Evolutionary conservation across 2,113 vertebrate species (phyloP), one percentile per base, ranked within the genome.

Genomic region (Anarhynchus alexandrinus): DNA sequence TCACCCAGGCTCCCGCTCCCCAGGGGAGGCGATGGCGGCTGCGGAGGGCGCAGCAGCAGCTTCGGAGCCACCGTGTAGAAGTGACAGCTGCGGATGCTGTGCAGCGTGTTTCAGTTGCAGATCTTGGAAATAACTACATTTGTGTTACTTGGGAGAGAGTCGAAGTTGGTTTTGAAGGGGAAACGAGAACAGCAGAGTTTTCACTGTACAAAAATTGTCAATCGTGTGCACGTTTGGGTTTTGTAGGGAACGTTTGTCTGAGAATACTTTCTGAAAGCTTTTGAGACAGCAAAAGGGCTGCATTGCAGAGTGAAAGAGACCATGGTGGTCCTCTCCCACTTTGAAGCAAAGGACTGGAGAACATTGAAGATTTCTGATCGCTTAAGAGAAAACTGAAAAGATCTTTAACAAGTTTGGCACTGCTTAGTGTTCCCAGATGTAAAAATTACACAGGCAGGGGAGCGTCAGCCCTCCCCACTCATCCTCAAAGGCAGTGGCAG

Each of bases 181-280:
- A 58, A 42, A 15, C 2, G 11, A 6, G 22, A 65, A 12, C n/a
- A 18, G 38, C 54, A 2, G 10, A 5, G 10, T 9, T 43, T 40
- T 13, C 47, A 9, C 13, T 13, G 13, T 25, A 4, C 20, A 4
- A 17, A 45, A 15, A 45, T 18, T 45, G 45, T 45, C 18, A 19
- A 6, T 11, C 27, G n/a, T 2, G 22, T 17, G 25, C 8, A 0
- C 1, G 20, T 9, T 17, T 27, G 47, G 34, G 34, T 4, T 72
- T 43, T 27, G 36, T 29, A 18, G 3, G 1, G 20, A n/a, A 25
- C 11, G 3, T 10, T 20, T 23, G 27, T 49, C n/a, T 1, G 10
- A 38, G 47, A 49, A 10, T 25, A 4, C 10, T 22, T 26, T 7
- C 1, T 23, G 54, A 52, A 29, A 23, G 42, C 26, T 23, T 17